A percentile compares a stretch with the other conserved stretches of the same genome.
Evolutionary conservation across 2,113 vertebrate genomes (phyloP).

Genomic region (Riparia riparia): DNA sequence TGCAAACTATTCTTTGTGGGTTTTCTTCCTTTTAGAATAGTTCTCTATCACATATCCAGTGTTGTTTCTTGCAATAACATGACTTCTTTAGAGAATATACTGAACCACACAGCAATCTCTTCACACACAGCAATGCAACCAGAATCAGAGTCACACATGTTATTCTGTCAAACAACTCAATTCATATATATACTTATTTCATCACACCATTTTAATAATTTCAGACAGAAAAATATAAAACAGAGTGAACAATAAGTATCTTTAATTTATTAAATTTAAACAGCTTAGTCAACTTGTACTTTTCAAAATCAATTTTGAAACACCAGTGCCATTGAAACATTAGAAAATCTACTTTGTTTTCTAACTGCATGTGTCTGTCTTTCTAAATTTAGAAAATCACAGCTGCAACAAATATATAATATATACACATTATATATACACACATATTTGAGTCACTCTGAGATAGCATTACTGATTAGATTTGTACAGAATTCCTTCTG

Average conservation of each 20-base stretch:
- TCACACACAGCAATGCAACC: neutral
- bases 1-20: neutral
- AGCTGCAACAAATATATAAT: neutral
- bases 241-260: neutral
- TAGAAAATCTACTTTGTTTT: neutral
- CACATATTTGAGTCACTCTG: neutral
- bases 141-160: neutral
- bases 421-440: neutral
- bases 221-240: neutral
- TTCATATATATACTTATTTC: neutral
- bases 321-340: neutral
- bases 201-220: neutral
- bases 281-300: neutral
- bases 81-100: neutral
- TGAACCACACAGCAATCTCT: neutral
- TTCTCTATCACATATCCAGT: neutral
- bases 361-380: neutral
- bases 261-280: neutral
- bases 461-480: neutral
- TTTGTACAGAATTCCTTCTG: neutral
- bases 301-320: neutral
- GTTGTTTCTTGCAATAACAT: neutral
- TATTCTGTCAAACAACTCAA: neutral
- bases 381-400: neutral
- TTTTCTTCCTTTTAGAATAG: neutral